Percentiles rank a stretch among this genome's conserved stretches.
These are phyloP conservation scores for Psilopsiagon aymara DNA, from an alignment of 2,113 vertebrate species.

Conservation along the genomic window DNA sequence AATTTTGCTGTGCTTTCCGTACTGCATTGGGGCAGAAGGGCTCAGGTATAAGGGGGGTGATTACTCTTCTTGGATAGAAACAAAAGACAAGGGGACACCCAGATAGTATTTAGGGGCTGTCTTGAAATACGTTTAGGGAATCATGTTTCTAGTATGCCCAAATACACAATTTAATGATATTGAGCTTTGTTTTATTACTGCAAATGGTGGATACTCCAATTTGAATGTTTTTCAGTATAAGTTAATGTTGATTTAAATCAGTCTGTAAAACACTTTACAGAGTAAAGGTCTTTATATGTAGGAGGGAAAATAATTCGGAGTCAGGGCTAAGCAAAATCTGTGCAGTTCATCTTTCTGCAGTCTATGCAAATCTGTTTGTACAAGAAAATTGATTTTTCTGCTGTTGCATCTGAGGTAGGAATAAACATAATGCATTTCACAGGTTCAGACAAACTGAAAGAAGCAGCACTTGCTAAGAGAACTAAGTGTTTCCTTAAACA, in stretches of 20 bases:
- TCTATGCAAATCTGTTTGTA: neutral
- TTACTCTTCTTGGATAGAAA: neutral
- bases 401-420: neutral
- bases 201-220: neutral
- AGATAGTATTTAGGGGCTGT: neutral
- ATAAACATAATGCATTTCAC: neutral
- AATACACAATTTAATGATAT: neutral
- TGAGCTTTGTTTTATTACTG: neutral
- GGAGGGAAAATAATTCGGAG: neutral
- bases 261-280: neutral
- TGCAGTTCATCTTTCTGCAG: neutral
- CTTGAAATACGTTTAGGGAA: neutral
- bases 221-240: neutral
- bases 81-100: neutral
- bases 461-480: conserved; percentile 12
- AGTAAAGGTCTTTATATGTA: neutral
- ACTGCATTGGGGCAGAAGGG: neutral
- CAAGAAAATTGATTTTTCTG: neutral
- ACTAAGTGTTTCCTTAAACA: conserved; percentile 37
- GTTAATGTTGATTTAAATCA: neutral
- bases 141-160: neutral
- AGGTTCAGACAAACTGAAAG: neutral
- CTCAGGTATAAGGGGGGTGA: neutral
- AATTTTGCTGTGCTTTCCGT: neutral
- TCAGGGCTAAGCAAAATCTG: neutral